Percentiles rank a stretch among this genome's conserved stretches.
Evolutionary conservation across 1,140 invertebrate genomes (phyloP).

Genomic region (Aricia agestis): DNA sequence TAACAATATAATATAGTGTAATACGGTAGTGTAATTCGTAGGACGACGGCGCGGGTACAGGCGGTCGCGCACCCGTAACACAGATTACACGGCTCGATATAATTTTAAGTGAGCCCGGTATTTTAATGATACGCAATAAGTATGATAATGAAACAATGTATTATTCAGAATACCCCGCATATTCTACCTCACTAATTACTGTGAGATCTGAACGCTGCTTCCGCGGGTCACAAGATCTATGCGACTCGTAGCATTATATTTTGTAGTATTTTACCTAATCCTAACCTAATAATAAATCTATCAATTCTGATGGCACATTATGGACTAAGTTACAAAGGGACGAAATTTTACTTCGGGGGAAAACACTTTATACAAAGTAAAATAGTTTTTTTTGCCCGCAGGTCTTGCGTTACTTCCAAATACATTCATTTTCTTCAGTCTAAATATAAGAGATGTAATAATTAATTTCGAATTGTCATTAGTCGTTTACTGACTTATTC

Average conservation of each 20-base stretch:
- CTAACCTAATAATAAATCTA: not conserved
- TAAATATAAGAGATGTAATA: no score
- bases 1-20: not conserved
- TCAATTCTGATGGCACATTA: not conserved
- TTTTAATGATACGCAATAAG: constrained; percentile 41
- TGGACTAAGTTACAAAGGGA: no score
- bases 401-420: no score
- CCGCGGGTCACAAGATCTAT: not conserved
- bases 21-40: not conserved
- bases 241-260: no score
- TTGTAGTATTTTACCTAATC: no score
- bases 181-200: constrained; percentile 28
- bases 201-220: constrained; percentile 20
- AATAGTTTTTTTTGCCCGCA: no score
- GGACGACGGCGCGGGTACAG: no score
- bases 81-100: constrained; percentile 29
- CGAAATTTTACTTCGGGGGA: no score
- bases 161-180: constrained; percentile 38
- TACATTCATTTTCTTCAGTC: no score
- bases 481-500: not conserved
- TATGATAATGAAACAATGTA: constrained; percentile 39
- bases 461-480: not conserved
- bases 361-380: no score
- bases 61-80: constrained; percentile 12
- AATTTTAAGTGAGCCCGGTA: constrained; percentile 34